Evolutionary conservation across 2,888 invertebrate genomes (phyloP), one percentile per base, ranked within the genome.

Genomic region (Eutolmus rufibarbis): DNA sequence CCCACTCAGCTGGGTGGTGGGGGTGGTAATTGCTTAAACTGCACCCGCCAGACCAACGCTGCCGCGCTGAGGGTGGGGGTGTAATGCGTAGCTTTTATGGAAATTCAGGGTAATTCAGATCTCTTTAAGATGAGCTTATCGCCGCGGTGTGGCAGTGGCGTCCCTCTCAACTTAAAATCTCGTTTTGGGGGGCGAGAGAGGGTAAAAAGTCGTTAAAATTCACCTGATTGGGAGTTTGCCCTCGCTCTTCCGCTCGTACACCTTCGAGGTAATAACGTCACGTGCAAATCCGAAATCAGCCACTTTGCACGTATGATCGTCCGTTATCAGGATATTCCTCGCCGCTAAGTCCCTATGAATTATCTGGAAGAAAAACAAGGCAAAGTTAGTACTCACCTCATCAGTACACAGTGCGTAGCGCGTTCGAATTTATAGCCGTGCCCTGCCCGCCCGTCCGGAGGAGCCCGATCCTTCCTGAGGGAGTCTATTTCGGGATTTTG

Each of bases 271-370:
- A 2, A 96, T 96, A 0, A 98, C 95, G 92, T 98, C 98, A 81
- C 98, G 94, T 0, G 98, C 98, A 90, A 98, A 97, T 0, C 98
- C 98, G 91, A 98, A 98, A 92, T 98, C 98, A 0, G 98, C 98
- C 0, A 98, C 97, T 93, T 97, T 97, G 92, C 97, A 97, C 2
- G 96, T 96, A 89, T 97, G 95, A 90, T 97, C 97, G 84, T 97
- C 97, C 0, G 96, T 96, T 86, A 98, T 96, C 9, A 98, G 93
- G 76, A 98, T 95, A 91, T 98, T 98, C 56, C 98, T 94, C 0
- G 98, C 97, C 0, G 98, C 98, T 88, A 98, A 93, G 92, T 98
- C 98, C 79, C 98, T 94, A 91, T 98, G 98, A 89, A 98, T 97
- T 89, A 96, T 96, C 96, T 97, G 91, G 56, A 74, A 88, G 74